phyloP scores from a whole-genome alignment of 1,140 invertebrate genomes.

The Bombus terrestris region DNA sequence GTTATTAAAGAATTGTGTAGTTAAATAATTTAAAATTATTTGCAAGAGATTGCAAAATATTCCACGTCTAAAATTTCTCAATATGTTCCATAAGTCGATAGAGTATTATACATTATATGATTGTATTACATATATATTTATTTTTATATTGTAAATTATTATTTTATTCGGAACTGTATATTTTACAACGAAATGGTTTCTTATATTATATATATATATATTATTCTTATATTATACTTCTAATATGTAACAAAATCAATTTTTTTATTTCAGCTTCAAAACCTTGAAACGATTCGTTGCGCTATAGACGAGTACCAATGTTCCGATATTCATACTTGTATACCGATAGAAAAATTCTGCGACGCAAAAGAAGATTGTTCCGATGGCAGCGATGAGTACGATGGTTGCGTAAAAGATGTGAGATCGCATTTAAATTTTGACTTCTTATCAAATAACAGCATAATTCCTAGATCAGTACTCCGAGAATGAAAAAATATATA shows the following conservation, averaged over 20 bases:
- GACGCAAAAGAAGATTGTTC: conserved; percentile 89
- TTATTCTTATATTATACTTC: not conserved
- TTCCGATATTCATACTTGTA: conserved; percentile 85
- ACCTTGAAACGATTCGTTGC: conserved; percentile 7
- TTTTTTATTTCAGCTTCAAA: conserved; percentile 15
- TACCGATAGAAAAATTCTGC: conserved; percentile 90
- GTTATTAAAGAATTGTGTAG: not conserved
- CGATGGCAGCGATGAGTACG: conserved; percentile 90
- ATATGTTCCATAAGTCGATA: too few relatives aligned
- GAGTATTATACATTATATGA: too few relatives aligned
- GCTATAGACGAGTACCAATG: conserved; percentile 79
- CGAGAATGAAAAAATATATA: not conserved
- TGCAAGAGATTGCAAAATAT: not conserved
- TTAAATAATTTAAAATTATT: not conserved
- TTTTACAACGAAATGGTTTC: too few relatives aligned
- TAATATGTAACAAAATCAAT: not conserved
- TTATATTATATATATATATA: not conserved
- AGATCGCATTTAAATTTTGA: conserved; percentile 6
- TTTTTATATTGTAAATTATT: too few relatives aligned
- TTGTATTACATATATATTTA: too few relatives aligned
- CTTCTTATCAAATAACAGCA: not conserved
- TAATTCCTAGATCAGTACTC: not conserved
- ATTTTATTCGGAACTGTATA: too few relatives aligned
- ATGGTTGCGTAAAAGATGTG: conserved; percentile 58
- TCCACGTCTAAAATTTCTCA: not conserved